Base-by-base conservation (phyloP, 2,888 invertebrate genomes). In the Dendrolimus houi region DNA sequence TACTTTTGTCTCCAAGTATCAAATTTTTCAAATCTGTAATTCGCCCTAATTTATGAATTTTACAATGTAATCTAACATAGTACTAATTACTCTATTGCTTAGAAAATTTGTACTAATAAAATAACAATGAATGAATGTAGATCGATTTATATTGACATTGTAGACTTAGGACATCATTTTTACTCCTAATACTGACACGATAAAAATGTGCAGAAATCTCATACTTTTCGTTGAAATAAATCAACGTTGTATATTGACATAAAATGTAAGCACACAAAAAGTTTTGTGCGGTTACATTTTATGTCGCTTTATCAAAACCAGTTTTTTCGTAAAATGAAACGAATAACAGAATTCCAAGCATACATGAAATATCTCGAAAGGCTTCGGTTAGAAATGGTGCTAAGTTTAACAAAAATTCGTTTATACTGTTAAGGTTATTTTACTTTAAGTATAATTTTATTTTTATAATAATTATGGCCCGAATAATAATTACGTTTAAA, bases 31-130 rank as follows among this genome's bases (percentile, higher is more conserved):
- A 29, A 29, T 29, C 29, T 29, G 29, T 47, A 8, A 47, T 47
- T 47, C 47, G 47, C 12, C 47, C 6, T 47, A 47, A 47, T 9
- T 47, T 47, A 47, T 47, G 47, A 47, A 10, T 47, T 10, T 47
- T 47, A 47, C 12, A 47, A 6, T 57, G 54, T 69, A 67, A 65
- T 57, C 56, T 58, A 70, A 58, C 66, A 61, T 69, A 71, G 66
- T 74, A 74, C 70, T 77, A 76, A 73, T 71, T 70, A 66, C 61
- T 69, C 60, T 70, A 67, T 71, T 66, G 69, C 66, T 62, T 77
- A 80, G 75, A 71, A 60, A 71, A 75, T 70, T 65, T 64, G 66
- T 74, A 74, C 72, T 79, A 78, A 80, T 70, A 62, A 9, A 47
- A 47, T 47, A 47, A 47, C 47, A 10, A 12, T 47, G 47, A 47